phyloP scores from a whole-genome alignment of 2,797 vertebrate genomes.

The Carapus acus region DNA sequence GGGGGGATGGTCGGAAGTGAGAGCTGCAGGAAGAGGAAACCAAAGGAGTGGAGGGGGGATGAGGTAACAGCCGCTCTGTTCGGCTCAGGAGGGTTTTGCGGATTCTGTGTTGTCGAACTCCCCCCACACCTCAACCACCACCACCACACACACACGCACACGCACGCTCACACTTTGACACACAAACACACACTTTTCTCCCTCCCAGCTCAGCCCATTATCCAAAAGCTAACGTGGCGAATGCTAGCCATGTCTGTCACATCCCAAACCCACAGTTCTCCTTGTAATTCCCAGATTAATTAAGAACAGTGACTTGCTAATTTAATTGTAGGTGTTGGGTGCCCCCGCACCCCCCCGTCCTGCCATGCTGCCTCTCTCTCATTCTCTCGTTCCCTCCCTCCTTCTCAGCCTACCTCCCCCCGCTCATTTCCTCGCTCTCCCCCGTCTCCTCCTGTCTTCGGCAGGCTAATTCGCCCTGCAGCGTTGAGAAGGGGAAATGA shows the following conservation, averaged over 20 bases:
- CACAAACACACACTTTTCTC: too few species aligned
- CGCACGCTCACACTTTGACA: too few species aligned
- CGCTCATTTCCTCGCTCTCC: background rate
- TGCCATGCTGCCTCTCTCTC: too few species aligned
- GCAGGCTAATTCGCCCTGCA: constrained; percentile 59
- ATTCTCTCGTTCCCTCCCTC: too few species aligned
- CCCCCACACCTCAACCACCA: too few species aligned
- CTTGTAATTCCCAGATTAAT: constrained; percentile 58
- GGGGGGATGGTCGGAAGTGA: too few species aligned
- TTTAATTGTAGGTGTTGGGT: constrained; percentile 54
- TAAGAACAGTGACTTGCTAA: constrained; percentile 66
- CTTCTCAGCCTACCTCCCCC: too few species aligned
- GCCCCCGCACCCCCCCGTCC: background rate
- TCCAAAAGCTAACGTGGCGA: constrained; percentile 42
- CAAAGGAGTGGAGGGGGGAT: constrained; percentile 27
- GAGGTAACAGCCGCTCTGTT: constrained; percentile 46
- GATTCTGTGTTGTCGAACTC: constrained; percentile 53
- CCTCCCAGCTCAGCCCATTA: constrained; percentile 40
- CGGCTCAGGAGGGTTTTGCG: constrained; percentile 52
- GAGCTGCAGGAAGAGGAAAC: constrained; percentile 40
- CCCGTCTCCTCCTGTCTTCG: constrained; percentile 10
- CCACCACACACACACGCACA: too few species aligned
- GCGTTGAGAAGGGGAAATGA: constrained; percentile 58
- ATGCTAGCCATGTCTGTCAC: constrained; percentile 52
- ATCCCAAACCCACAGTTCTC: constrained; percentile 42